Conservation (phyloP, 2,888 invertebrate species). For the Plutella xylostella region DNA sequence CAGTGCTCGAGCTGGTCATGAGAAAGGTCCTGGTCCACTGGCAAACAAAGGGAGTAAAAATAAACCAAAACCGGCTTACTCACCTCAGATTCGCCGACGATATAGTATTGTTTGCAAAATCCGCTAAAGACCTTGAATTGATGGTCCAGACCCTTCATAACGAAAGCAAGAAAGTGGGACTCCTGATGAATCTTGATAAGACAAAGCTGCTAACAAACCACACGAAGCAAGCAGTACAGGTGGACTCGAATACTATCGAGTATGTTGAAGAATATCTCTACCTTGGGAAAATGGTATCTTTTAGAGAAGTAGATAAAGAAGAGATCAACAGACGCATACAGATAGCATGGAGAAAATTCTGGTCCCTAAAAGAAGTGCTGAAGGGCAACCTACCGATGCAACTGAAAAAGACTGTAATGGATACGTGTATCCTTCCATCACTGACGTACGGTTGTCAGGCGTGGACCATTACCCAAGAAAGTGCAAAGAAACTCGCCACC, state of each 20-base stretch:
- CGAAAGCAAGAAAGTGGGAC: neutral
- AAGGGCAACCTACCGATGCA: neutral
- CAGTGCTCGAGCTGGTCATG: constrained; percentile 7
- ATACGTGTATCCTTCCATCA: constrained; percentile 1
- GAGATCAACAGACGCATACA: neutral
- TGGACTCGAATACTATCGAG: neutral
- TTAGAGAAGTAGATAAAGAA: neutral
- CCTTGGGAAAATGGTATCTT: constrained; percentile 1
- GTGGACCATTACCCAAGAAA: neutral
- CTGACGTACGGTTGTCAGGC: constrained; percentile 2
- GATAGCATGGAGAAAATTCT: neutral
- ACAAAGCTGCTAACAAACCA: neutral
- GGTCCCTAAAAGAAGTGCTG: constrained; percentile 1
- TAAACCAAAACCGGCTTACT: neutral
- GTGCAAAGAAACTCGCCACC: neutral
- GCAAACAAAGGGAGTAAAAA: neutral
- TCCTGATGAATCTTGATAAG: neutral
- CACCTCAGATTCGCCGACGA: constrained; percentile 2
- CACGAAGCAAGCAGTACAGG: neutral
- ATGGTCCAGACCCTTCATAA: neutral
- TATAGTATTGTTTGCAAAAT: neutral
- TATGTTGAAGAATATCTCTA: neutral
- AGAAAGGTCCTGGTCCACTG: constrained; percentile 1
- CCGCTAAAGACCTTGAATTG: neutral
- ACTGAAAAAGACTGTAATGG: constrained; percentile 1